Base-by-base conservation (phyloP, 2,113 vertebrate genomes). In the Cnemophilus loriae region DNA sequence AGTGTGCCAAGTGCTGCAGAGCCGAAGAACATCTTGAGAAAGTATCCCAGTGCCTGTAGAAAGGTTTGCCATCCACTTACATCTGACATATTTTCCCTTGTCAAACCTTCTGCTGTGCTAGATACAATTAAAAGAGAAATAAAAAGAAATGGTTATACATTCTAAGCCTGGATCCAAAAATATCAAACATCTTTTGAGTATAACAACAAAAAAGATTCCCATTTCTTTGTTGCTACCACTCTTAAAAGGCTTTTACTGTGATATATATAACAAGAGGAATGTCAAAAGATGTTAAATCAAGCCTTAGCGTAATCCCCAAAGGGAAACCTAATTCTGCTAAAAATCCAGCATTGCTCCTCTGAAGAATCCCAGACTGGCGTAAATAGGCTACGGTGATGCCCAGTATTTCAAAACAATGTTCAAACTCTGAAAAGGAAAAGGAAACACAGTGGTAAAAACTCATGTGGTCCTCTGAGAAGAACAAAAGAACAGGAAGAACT, bases 11-110 rank as follows among this genome's bases (percentile, higher is more conserved):
- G 98, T 0, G 99, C 99, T 30, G 99, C 99, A 12, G 99, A 99
- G 81, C 99, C 99, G 41, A 99, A 99, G 97, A 99, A 99, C 99
- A 99, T 99, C 96, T 99, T 98, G 37, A 99, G 98, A 93, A 99
- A 99, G 97, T 99, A 99, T 61, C 98, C 98, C 78, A 99, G 97
- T 8, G 99, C 99, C 96, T 99, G 99, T 28, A 99, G 73, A 95
- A 99, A 99, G 4, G 99, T 99, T 96, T 99, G 98, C 99, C 99
- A 99, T 96, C 99, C 99, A 15, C 98, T 99, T 80, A 99, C 98
- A 96, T 97, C 98, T 61, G 98, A 98, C 97, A 97, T 98, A 79
- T 99, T 98, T 71, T 99, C 98, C 86, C 98, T 98, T 63, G 98
- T 98, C 94, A 99, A 99, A 37, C 99, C 99, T 97, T 99, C 99